Evolutionary conservation across 2,113 vertebrate species (phyloP), one percentile per base, ranked within the genome.

Genomic region (Fulica atra): DNA sequence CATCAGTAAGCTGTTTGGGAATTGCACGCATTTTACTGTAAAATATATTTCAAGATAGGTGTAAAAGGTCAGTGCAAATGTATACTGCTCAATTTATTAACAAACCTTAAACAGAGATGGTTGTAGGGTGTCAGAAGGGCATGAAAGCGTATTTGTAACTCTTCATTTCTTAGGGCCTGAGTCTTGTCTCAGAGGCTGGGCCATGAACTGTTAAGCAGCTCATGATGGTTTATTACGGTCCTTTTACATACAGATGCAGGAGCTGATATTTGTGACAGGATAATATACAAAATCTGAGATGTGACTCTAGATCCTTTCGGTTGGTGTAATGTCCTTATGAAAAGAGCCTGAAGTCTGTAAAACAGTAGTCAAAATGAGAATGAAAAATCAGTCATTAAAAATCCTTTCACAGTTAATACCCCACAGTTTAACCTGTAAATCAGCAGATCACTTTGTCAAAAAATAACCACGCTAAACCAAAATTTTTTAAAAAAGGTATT

Each of bases 371-470:
- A 95, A 97, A 96, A 97, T 11, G 61, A 82, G 72, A 97, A 98
- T 74, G 97, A 96, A 88, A 95, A 97, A 97, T 63, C 36, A 51
- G 89, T 97, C 92, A 93, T 95, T 97, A 97, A 98, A 98, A 98
- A 97, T 97, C 94, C 89, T 95, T 88, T 97, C 86, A 85, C 72
- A 83, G 89, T 97, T 94, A 91, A 69, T 92, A 93, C 89, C 64
- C 91, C 95, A 95, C 69, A 86, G 87, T 96, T 92, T 82, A 92
- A 88, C 74, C 71, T 95, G 83, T 95, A 97, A 98, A 93, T 96
- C 72, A 88, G 73, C 93, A 95, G 87, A 93, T 91, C 78, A 42
- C 80, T 92, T 94, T 90, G 77, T 95, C 86, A 93, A 95, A 96
- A 97, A 95, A 95, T 71, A 93, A 95, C 25, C 92, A 91, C 61